Percentiles rank a stretch among this genome's conserved stretches.
Evolutionary conservation across 2,113 vertebrate genomes (phyloP).

Genomic region (Psophia crepitans): DNA sequence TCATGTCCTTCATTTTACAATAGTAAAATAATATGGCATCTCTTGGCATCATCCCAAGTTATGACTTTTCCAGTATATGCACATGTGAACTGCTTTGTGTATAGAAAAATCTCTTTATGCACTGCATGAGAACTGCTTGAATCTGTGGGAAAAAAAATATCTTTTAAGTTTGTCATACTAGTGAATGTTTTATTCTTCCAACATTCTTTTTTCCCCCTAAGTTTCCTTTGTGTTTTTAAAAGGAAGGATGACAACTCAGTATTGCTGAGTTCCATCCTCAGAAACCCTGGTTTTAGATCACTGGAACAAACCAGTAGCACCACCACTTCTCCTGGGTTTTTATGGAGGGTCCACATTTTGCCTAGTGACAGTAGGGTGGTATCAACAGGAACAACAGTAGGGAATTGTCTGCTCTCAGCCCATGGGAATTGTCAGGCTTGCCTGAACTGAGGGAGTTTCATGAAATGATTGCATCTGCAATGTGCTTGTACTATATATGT

Average conservation of each 20-base stretch:
- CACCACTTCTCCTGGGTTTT: too few relatives aligned
- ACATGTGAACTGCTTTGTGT: not conserved
- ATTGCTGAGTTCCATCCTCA: not conserved
- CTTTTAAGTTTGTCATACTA: not conserved
- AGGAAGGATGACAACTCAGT: not conserved
- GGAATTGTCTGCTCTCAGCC: not conserved
- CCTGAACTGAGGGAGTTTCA: not conserved
- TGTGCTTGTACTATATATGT: not conserved
- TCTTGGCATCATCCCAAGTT: not conserved
- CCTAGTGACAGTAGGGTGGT: not conserved
- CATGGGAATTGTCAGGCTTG: not conserved
- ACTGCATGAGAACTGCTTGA: not conserved
- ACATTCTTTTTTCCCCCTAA: not conserved
- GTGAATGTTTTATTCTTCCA: not conserved
- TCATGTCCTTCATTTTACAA: not conserved
- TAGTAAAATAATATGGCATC: not conserved
- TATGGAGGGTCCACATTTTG: not conserved
- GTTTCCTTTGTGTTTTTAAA: not conserved
- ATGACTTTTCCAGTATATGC: not conserved
- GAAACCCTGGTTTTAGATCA: not conserved
- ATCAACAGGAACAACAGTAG: not conserved
- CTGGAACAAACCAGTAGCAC: not conserved
- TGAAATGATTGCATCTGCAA: not conserved
- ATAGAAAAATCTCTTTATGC: not conserved
- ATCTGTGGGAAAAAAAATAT: not conserved